phyloP scores from a whole-genome alignment of 2,797 vertebrate species.

The Malurus leucopterus region DNA sequence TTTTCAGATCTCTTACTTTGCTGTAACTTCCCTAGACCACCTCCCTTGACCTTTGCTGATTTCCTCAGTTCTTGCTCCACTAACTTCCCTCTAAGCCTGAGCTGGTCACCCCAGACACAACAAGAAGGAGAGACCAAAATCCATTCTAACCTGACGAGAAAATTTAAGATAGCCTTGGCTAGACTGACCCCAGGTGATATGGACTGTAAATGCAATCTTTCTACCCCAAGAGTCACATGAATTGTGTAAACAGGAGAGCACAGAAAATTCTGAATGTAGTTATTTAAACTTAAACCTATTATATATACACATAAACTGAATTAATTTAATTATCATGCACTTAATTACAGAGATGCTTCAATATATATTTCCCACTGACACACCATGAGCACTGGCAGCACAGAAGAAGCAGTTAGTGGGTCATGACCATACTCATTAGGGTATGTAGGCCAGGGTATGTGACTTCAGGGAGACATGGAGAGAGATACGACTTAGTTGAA shows the following conservation, averaged over 20 bases:
- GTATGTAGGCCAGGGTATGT: background rate
- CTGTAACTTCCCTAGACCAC: background rate
- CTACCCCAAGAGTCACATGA: background rate
- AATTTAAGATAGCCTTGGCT: background rate
- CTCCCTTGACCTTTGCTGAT: background rate
- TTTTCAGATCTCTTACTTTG: background rate
- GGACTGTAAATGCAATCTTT: background rate
- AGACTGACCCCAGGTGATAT: background rate
- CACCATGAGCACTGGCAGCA: background rate
- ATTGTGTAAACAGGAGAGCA: background rate
- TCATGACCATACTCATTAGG: background rate
- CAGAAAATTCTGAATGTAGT: background rate
- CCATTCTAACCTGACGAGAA: background rate
- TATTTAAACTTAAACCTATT: background rate
- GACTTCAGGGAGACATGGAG: background rate
- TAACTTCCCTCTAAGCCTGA: background rate
- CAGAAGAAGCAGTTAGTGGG: background rate
- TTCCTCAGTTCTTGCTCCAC: background rate
- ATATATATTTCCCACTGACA: background rate
- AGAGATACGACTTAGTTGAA: background rate
- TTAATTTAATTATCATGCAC: background rate
- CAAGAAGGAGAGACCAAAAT: background rate
- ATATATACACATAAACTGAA: background rate
- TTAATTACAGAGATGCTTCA: background rate
- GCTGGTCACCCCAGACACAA: background rate